Evolutionary conservation across 2,797 vertebrate species (phyloP).

Genomic region (Sitta carolinensis): DNA sequence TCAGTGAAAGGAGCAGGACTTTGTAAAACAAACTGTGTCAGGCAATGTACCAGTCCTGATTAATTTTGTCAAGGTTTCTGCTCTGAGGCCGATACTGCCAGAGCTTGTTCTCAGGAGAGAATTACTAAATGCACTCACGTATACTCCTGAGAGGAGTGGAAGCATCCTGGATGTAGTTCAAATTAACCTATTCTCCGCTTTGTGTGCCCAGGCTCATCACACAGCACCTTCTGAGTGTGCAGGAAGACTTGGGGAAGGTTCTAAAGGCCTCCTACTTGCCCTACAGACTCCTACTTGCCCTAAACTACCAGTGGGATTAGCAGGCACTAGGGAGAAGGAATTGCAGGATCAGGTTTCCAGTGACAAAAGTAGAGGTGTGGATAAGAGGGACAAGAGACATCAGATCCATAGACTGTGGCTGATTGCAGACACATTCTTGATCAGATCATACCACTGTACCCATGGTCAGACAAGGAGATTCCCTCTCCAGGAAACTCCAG

Average conservation of each 20-base stretch:
- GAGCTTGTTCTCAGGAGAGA: conserved; percentile 9
- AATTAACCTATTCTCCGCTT: conserved; percentile 6
- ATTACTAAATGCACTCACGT: conserved; percentile 9
- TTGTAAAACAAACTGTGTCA: conserved; percentile 62
- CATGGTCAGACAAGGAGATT: not conserved
- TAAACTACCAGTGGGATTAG: not conserved
- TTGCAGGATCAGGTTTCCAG: not conserved
- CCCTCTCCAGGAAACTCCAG: not conserved
- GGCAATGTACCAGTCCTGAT: conserved; percentile 47
- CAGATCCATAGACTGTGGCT: rapidly evolving
- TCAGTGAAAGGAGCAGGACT: conserved; percentile 10
- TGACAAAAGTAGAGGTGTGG: not conserved
- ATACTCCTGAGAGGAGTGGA: conserved; percentile 27
- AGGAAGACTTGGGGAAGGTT: not conserved
- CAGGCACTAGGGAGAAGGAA: not conserved
- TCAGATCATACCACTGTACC: not conserved
- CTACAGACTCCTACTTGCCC: not conserved
- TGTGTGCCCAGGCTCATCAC: not conserved
- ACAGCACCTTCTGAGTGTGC: not conserved
- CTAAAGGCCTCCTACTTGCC: not conserved
- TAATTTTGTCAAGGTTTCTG: conserved; percentile 57
- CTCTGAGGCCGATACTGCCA: conserved; percentile 12
- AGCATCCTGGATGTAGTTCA: not conserved
- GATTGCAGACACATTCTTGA: not conserved
- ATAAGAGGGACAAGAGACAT: not conserved